These are phyloP conservation scores for Pampusana beccarii DNA, from an alignment of 2,113 vertebrate species.

Conservation along the genomic window DNA sequence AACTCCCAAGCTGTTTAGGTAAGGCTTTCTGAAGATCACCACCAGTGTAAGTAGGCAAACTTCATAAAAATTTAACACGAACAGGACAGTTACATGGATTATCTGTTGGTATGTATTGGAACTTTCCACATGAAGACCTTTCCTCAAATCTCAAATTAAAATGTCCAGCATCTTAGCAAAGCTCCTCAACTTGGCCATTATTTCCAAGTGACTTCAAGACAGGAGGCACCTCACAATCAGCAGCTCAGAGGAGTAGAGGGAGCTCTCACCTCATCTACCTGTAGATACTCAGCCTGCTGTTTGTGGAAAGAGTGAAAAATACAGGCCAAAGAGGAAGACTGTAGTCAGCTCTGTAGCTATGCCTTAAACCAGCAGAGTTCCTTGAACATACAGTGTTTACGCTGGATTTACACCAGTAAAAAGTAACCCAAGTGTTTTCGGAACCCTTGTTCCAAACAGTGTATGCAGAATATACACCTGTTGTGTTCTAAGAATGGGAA, in stretches of 20 bases:
- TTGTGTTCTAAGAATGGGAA: not conserved
- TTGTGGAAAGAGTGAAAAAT: not conserved
- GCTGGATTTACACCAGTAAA: not conserved
- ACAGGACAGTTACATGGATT: not conserved
- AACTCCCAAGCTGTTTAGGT: not conserved
- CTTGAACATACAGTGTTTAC: not conserved
- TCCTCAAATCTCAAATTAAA: not conserved
- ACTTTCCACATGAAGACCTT: not conserved
- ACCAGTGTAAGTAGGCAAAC: not conserved
- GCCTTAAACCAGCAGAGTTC: not conserved
- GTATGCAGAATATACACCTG: not conserved
- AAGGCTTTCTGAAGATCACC: not conserved
- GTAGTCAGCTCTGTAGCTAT: not conserved
- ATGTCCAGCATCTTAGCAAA: not conserved
- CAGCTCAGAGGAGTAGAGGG: not conserved
- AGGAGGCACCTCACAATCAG: not conserved
- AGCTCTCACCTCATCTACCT: not conserved
- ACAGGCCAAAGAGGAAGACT: not conserved
- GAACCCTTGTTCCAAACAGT: not conserved
- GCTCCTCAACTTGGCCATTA: not conserved
- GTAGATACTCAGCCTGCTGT: not conserved
- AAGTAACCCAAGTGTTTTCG: not conserved
- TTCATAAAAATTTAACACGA: not conserved
- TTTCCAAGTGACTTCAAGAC: not conserved
- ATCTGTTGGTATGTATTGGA: not conserved